Evolutionary conservation across 2,797 vertebrate genomes (phyloP).

Genomic region (Takifugu ocellatus): DNA sequence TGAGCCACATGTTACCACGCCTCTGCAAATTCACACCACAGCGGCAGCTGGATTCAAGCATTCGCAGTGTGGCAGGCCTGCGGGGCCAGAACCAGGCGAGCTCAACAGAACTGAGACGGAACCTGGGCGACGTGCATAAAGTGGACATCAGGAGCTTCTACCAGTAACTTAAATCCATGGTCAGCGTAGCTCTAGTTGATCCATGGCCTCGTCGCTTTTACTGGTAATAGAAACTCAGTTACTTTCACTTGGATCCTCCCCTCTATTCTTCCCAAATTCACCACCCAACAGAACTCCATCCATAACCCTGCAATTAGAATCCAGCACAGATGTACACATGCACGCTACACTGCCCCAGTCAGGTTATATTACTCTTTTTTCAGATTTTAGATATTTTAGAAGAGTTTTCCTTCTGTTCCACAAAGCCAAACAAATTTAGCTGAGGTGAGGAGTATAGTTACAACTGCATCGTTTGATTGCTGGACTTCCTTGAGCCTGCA

Average conservation of each 20-base stretch:
- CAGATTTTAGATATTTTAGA: not conserved
- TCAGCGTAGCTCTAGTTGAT: constrained; percentile 7
- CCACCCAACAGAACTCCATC: constrained; percentile 18
- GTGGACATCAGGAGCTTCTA: constrained; percentile 6
- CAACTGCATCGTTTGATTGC: constrained; percentile 65
- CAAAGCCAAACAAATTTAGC: constrained; percentile 28
- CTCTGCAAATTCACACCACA: constrained; percentile 39
- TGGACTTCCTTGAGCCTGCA: constrained; percentile 70
- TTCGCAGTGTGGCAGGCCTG: constrained; percentile 51
- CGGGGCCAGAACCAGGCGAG: constrained; percentile 37
- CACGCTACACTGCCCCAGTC: constrained; percentile 11
- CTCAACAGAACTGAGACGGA: constrained; percentile 30
- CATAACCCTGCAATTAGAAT: constrained; percentile 68
- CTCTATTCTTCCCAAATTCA: constrained; percentile 30
- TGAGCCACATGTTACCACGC: constrained; percentile 14
- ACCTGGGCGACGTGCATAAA: constrained; percentile 3
- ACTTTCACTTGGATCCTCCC: constrained; percentile 44
- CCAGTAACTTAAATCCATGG: no score
- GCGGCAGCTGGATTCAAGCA: constrained; percentile 41
- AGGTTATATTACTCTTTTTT: not conserved
- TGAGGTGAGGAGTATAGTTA: constrained; percentile 64
- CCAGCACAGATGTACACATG: constrained; percentile 23
- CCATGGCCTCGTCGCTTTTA: constrained; percentile 31
- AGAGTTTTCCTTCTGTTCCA: constrained; percentile 1
- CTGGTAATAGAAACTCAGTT: constrained; percentile 26